A percentile compares a stretch with the other conserved stretches of the same genome.
phyloP scores from a whole-genome alignment of 2,113 vertebrate species.

The Tragelaphus buxtoni region DNA sequence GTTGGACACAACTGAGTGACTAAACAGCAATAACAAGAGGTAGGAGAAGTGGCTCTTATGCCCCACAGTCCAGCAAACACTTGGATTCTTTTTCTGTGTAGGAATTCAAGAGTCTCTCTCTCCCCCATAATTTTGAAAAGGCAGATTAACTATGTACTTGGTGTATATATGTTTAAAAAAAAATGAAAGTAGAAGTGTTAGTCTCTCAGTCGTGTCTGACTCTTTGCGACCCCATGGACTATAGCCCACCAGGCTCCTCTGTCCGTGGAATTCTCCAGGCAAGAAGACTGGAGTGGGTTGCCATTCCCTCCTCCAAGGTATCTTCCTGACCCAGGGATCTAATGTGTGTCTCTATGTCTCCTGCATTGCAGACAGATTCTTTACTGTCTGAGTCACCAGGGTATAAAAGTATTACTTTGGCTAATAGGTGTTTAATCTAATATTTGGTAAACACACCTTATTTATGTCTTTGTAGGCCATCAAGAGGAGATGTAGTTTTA shows the following conservation, averaged over 20 bases:
- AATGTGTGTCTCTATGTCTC: not conserved
- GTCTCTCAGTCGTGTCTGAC: not conserved
- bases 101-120: not conserved
- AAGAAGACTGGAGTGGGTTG: not conserved
- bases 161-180: not conserved
- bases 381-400: not conserved
- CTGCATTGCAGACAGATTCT: not conserved
- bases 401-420: not conserved
- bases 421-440: not conserved
- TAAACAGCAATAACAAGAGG: not conserved
- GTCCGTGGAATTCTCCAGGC: not conserved
- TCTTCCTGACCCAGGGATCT: not conserved
- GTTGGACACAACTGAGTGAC: not conserved
- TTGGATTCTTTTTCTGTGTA: not conserved
- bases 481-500: not conserved
- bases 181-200: not conserved
- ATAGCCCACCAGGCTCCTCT: not conserved
- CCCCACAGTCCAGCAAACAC: not conserved
- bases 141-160: not conserved
- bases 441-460: not conserved
- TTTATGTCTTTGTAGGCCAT: slow-evolving; percentile 8
- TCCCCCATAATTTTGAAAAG: slow-evolving; percentile 22
- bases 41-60: slow-evolving; percentile 29
- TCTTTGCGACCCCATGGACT: not conserved
- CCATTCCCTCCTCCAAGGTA: not conserved